Conservation (phyloP, 2,113 vertebrate species). For the Rhizomys pruinosus region DNA sequence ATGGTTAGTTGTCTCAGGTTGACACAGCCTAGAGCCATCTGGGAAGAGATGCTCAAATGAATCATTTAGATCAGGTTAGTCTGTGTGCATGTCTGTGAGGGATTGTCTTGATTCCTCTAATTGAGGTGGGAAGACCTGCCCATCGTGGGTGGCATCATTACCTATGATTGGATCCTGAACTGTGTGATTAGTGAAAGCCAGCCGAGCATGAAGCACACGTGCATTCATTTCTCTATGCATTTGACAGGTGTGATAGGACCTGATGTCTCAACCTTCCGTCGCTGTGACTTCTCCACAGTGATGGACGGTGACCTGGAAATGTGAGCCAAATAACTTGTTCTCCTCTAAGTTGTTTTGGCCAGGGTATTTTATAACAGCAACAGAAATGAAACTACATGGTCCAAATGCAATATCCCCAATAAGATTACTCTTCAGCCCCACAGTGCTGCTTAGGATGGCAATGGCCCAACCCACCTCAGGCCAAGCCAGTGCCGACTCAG, state of each 20-base stretch:
- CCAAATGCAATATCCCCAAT: rapidly evolving
- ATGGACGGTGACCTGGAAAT: too few species aligned
- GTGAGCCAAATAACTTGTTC: not conserved
- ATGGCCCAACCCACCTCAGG: not conserved
- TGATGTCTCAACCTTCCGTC: not conserved
- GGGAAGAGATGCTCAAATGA: not conserved
- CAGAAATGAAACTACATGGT: too few species aligned
- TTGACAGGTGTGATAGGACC: not conserved
- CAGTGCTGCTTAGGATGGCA: not conserved
- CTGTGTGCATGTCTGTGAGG: not conserved
- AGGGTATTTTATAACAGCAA: not conserved
- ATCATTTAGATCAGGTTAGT: too few species aligned
- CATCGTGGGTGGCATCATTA: not conserved
- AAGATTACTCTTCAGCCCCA: not conserved
- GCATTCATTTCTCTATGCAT: not conserved
- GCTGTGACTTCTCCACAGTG: not conserved
- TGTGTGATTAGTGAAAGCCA: not conserved
- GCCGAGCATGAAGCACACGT: rapidly evolving
- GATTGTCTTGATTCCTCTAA: not conserved
- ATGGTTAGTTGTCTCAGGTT: not conserved
- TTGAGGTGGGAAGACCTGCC: not conserved
- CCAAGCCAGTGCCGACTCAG: not conserved
- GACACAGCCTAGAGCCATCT: too few species aligned
- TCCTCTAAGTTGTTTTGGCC: not conserved
- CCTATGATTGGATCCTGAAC: not conserved